Base-by-base conservation (phyloP, 2,888 invertebrate genomes). In the Arge pagana region DNA sequence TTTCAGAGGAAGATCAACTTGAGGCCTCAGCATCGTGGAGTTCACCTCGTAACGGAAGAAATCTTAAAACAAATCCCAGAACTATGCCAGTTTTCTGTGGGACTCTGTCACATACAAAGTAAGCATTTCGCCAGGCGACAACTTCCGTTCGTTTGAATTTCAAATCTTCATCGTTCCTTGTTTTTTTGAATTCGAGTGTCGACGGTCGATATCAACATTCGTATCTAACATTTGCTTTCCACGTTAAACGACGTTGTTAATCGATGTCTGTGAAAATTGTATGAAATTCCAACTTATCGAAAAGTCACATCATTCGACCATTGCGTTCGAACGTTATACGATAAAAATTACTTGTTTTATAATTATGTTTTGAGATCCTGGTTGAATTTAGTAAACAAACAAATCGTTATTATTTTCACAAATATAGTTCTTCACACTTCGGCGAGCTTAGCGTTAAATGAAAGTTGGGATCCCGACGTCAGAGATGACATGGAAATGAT, bases 401-500 rank as follows among this genome's bases (percentile, higher is more conserved):
- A 48, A 41, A 45, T 43, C 40, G 50, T 56, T 52, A 16, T 54
- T 52, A 42, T 7, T 45, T 59, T 67, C 67, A 57, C 68, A 75
- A 66, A 85, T 86, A 70, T 84, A 96, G 96, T 97, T 80, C 87
- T 96, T 81, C 96, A 96, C 82, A 97, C 96, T 74, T 96, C 96
- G 73, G 96, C 96, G 77, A 96, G 96, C 83, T 85, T 97, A 78
- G 93, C 95, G 67, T 83, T 96, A 77, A 96, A 96, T 80, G 96
- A 96, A 84, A 96, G 95, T 81, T 96, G 96, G 96, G 96, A 96
- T 82, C 95, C 95, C 61, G 93, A 94, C 80, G 96, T 96, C 58
- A 82, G 95, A 80, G 94, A 94, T 77, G 97, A 97, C 78, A 96
- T 96, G 94, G 96, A 97, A 82, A 96, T 96, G 94, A 95, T 97